Percentiles rank a stretch among this genome's conserved stretches.
phyloP scores from a whole-genome alignment of 2,113 vertebrate species.

The Rhineura floridana region DNA sequence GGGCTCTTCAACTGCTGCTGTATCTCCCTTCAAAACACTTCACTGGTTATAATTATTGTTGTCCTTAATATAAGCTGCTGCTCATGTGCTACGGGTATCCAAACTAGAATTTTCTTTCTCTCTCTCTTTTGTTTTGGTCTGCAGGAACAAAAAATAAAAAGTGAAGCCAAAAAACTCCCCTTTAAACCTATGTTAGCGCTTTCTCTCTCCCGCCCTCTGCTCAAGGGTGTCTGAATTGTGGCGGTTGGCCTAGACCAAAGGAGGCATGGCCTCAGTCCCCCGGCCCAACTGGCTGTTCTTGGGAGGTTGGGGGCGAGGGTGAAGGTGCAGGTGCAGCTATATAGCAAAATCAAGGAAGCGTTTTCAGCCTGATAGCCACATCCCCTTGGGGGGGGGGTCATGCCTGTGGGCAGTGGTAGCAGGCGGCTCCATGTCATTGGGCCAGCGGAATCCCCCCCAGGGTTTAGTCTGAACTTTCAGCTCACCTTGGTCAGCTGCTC shows the following conservation, averaged over 20 bases:
- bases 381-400: too few species aligned
- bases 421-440: too few species aligned
- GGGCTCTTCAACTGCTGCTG: conserved; percentile 53
- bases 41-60: conserved; percentile 8
- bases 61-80: conserved; percentile 46
- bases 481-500: too few species aligned
- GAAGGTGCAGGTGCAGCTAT: too few species aligned
- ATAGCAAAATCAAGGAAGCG: too few species aligned
- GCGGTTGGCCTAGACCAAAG: rapidly evolving
- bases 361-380: too few species aligned
- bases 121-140: conserved; percentile 16
- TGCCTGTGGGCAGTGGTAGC: too few species aligned
- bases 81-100: conserved; percentile 19
- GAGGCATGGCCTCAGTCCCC: too few species aligned
- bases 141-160: conserved; percentile 23
- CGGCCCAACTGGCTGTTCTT: not conserved
- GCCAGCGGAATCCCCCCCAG: too few species aligned
- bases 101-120: not conserved
- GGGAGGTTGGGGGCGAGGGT: not conserved
- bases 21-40: conserved; percentile 51
- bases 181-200: not conserved
- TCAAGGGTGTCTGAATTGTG: rapidly evolving
- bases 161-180: not conserved
- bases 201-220: not conserved
- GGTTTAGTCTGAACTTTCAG: too few species aligned